phyloP scores from a whole-genome alignment of 2,113 vertebrate species.

The Mola mola region DNA sequence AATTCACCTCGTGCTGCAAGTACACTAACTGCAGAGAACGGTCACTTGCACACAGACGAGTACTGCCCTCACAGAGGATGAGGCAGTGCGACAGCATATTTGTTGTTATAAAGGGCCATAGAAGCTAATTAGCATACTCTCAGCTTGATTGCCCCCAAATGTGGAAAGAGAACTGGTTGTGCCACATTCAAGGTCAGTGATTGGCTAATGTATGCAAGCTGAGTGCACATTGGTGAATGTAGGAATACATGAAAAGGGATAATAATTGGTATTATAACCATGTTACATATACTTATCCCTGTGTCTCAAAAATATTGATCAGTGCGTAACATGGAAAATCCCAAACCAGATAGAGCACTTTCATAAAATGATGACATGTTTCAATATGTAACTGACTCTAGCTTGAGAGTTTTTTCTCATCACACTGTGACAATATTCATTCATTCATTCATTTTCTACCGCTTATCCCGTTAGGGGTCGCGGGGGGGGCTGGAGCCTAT shows the following conservation, averaged over 20 bases:
- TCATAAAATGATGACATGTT: too few species aligned
- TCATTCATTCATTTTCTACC: too few species aligned
- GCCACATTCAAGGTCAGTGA: constrained; percentile 14
- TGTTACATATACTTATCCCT: neutral
- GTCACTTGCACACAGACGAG: neutral
- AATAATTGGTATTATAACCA: neutral
- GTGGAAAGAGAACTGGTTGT: constrained; percentile 22
- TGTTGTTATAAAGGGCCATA: constrained; percentile 22
- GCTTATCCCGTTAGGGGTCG: too few species aligned
- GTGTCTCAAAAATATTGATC: too few species aligned
- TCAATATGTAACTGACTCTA: too few species aligned
- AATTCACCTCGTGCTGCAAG: constrained; percentile 10
- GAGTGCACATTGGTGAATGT: neutral
- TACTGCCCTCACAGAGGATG: constrained; percentile 12
- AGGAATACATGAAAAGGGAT: neutral
- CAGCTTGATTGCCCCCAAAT: constrained; percentile 11
- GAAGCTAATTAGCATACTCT: constrained; percentile 36
- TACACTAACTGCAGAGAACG: constrained; percentile 2
- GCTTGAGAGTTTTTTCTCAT: too few species aligned
- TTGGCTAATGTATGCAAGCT: neutral
- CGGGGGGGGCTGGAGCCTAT: too few species aligned
- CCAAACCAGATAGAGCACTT: too few species aligned
- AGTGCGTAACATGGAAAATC: too few species aligned
- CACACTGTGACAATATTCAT: too few species aligned
- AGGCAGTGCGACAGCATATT: constrained; percentile 16